Base-by-base conservation (phyloP, 2,797 vertebrate genomes). In the Tokudaia tokunoshimensis region DNA sequence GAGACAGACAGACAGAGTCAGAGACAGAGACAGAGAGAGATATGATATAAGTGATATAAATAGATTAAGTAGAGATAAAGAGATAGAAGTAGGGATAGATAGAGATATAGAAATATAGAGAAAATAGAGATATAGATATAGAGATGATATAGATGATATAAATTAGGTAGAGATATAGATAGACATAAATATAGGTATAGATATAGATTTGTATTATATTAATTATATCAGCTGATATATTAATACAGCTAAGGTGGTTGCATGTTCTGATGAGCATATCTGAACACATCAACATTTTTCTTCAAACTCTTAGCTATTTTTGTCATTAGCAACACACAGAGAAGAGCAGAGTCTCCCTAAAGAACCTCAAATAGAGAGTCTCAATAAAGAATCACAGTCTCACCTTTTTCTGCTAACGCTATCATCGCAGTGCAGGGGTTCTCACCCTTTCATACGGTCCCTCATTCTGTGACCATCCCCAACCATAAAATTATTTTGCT, bases 241-340 rank as follows among this genome's bases (percentile, higher is more conserved):
- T 44, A 26, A 44, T 26, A 44, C 34, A 96, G 97, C 94, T 94
- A 97, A 96, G 93, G 96, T 96, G 85, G 37, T 85, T 67, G 3
- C 41, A 79, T 82, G 59, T 83, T 95, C 93, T 89, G 81, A 24
- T 85, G 93, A 96, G 95, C 92, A 96, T 97, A 98, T 96, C 92
- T 94, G 95, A 81, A 86, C 88, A 95, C 88, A 91, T 37, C 22
- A 59, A 31, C 24, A 34, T 29, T 95, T 97, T 91, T 81, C 96
- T 96, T 97, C 98, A 96, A 88, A 96, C 88, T 72, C 65, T 94
- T 88, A 94, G 95, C 93, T 97, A 95, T 86, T 76, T 97, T 65
- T 97, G 93, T 97, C 95, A 97, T 75, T 34, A 44, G 75, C 29
- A 67, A 74, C 1, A 34, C 9, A 95, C 85, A 95, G 0, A 34